Base-by-base conservation (phyloP, 1,140 invertebrate species). In the Argopecten irradians region DNA sequence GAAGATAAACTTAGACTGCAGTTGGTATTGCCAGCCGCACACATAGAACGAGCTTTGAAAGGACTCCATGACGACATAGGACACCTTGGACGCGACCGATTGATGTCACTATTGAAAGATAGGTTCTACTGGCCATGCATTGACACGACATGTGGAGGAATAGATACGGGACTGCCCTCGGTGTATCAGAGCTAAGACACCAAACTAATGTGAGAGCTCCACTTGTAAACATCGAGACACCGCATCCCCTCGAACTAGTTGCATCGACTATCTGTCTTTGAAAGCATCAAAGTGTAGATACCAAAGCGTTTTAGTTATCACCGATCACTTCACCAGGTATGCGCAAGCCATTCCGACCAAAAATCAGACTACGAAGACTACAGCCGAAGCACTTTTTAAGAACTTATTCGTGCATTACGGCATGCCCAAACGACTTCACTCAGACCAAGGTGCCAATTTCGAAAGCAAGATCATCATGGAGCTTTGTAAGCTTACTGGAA, bases 301-400 rank as follows among this genome's bases (percentile, higher is more conserved):
- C 28, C 16, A 84, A 34, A 46, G 86, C 84, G 84, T 88, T 19
- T 83, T 84, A 22, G 41, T 89, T 33, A 46, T 89, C 14, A 82
- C 85, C 2, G 88, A 89, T 84, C 71, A 89, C n/a, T n/a, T n/a
- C 16, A 91, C 89, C 0, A 88, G 28, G n/a, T 91, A 86, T 83
- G 39, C 90, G 14, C 33, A 34, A 71, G 87, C 88, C 9, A 34
- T 90, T 39, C 87, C 89, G 32, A 90, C 89, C 9, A 82, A 43
- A 39, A 89, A 87, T 39, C 85, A 87, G 39, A 89, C 88, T 19
- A 88, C 88, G 19, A 85, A 83, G n/a, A 88, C 88, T n/a, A 91
- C 90, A 0, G 88, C 90, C 32, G 83, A 86, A 16, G 86, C 32
- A 41, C 33, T 91, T 13, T 84, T 90, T 28, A 86, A 90, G 9